phyloP scores from a whole-genome alignment of 1,140 invertebrate species.

The Himalopsyche phryganea region DNA sequence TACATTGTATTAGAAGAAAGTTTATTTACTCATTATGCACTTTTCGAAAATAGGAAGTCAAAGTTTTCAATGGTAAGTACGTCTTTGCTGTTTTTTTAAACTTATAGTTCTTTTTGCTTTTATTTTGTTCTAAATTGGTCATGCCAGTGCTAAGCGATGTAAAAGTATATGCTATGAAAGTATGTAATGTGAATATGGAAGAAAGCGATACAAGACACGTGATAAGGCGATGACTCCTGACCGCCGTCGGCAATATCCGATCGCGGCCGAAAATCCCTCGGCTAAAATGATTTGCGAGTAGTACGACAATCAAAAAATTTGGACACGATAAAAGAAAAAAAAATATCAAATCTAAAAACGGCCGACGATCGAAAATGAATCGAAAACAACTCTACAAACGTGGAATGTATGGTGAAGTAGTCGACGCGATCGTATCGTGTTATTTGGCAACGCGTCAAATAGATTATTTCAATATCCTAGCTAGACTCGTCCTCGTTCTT shows the following conservation, averaged over 20 bases:
- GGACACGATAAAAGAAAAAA: conserved; percentile 33
- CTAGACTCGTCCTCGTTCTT: conserved; percentile 28
- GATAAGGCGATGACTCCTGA: conserved; percentile 31
- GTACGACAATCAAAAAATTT: conserved; percentile 33
- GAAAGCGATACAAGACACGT: conserved; percentile 30
- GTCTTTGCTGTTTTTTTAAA: too few relatives aligned
- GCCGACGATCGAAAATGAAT: conserved; percentile 32
- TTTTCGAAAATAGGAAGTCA: too few relatives aligned
- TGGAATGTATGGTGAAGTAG: conserved; percentile 35
- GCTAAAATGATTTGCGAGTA: conserved; percentile 15
- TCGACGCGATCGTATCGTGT: conserved; percentile 31
- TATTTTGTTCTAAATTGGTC: too few relatives aligned
- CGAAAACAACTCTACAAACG: conserved; percentile 35
- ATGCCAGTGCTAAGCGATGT: background rate
- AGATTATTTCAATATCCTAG: conserved; percentile 34
- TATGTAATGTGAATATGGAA: conserved; percentile 15
- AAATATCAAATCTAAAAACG: conserved; percentile 34
- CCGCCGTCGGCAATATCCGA: background rate
- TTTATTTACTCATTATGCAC: too few relatives aligned
- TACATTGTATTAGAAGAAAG: too few relatives aligned
- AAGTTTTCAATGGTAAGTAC: too few relatives aligned
- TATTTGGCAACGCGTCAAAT: conserved; percentile 36
- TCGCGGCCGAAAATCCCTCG: background rate
- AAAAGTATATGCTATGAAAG: conserved; percentile 1
- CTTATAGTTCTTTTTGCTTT: too few relatives aligned